phyloP scores from a whole-genome alignment of 2,113 vertebrate genomes.

The Asarcornis scutulata region DNA sequence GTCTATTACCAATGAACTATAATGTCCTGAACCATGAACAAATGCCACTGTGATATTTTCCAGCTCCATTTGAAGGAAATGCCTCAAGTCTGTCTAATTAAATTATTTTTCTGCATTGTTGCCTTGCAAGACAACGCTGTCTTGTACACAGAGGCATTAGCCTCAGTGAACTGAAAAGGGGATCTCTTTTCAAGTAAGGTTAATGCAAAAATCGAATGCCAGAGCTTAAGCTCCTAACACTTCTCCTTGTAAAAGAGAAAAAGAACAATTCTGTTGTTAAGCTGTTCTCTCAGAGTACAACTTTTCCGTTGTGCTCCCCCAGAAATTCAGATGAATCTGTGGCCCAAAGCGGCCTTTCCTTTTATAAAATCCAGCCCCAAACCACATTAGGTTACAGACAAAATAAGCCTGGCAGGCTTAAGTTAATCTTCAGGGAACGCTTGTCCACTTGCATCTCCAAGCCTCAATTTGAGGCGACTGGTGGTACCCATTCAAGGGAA shows the following conservation, averaged over 20 bases:
- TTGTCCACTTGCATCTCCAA: background rate
- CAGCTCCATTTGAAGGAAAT: background rate
- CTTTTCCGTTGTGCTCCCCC: background rate
- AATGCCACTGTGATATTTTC: background rate
- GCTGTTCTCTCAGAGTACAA: background rate
- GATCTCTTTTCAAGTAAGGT: background rate
- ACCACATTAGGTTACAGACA: background rate
- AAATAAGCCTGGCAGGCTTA: background rate
- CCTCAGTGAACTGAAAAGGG: background rate
- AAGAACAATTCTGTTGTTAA: background rate
- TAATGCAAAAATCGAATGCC: background rate
- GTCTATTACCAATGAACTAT: background rate
- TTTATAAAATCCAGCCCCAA: background rate
- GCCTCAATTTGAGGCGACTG: fast-evolving
- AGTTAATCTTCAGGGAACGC: background rate
- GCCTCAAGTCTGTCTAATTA: background rate
- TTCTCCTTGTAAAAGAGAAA: background rate
- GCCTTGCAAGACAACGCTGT: background rate
- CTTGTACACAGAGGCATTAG: background rate
- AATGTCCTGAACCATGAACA: background rate
- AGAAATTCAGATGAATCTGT: background rate
- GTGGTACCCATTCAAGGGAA: background rate
- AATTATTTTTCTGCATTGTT: constrained; percentile 14
- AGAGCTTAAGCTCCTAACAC: background rate
- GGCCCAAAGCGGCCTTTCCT: background rate